Evolutionary conservation across 2,113 vertebrate species (phyloP).

Genomic region (Illadopsis cleaveri): DNA sequence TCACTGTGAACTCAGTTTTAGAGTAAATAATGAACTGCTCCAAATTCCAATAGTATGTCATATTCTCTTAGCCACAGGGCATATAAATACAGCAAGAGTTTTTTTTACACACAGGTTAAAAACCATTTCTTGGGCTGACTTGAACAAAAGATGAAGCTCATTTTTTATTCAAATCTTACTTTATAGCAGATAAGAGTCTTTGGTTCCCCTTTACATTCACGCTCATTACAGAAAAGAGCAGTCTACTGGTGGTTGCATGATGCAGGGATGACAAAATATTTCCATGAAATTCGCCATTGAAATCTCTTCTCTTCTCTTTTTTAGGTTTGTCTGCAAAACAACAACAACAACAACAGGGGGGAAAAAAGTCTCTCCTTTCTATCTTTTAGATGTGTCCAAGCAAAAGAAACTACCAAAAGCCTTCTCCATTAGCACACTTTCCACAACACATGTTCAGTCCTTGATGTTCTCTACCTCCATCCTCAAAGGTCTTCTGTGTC

Average conservation of each 20-base stretch:
- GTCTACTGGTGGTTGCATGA: not conserved
- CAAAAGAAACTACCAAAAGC: not conserved
- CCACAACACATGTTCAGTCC: no score
- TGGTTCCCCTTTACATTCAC: not conserved
- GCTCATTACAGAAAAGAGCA: not conserved
- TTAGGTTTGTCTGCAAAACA: not conserved
- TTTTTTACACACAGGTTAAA: not conserved
- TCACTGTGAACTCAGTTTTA: not conserved
- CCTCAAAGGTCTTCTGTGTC: not conserved
- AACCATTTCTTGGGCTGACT: not conserved
- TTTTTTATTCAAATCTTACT: not conserved
- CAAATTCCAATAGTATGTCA: not conserved
- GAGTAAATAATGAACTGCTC: not conserved
- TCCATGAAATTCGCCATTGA: not conserved
- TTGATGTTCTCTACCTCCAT: not conserved
- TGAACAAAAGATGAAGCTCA: not conserved
- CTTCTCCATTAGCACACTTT: no score
- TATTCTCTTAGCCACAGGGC: not conserved
- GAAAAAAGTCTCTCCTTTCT: not conserved
- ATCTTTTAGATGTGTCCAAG: not conserved
- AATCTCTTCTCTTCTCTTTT: not conserved
- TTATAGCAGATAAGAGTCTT: not conserved
- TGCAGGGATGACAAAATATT: not conserved
- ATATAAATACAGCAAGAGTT: not conserved
- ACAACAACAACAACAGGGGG: fast-evolving